A percentile compares a stretch with the other conserved stretches of the same genome.
Evolutionary conservation across 2,888 invertebrate genomes (phyloP).

Genomic region (Xestobium rufovillosum): DNA sequence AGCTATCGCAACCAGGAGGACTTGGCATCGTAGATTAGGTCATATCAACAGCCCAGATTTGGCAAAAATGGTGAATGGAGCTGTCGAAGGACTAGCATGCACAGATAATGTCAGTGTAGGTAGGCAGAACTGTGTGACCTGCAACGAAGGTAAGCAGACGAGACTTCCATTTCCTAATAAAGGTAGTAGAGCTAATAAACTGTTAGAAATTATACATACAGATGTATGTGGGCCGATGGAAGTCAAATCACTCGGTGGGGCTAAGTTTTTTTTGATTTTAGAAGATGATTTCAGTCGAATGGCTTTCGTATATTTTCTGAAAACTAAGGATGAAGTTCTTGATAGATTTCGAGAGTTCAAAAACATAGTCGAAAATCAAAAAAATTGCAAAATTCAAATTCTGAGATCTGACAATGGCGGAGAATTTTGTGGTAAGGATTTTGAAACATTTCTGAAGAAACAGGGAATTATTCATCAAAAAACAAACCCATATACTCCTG

Average conservation of each 20-base stretch:
- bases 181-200: not conserved
- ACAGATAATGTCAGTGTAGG: constrained; percentile 13
- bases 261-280: constrained; percentile 30
- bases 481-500: constrained; percentile 28
- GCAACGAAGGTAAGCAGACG: constrained; percentile 24
- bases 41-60: too few relatives aligned
- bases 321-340: constrained; percentile 26
- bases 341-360: constrained; percentile 27
- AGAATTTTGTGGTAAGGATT: constrained; percentile 20
- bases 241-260: constrained; percentile 21
- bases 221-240: constrained; percentile 27
- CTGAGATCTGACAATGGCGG: constrained; percentile 28
- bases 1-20: not conserved
- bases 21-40: too few relatives aligned
- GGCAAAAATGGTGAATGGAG: constrained; percentile 8
- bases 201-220: constrained; percentile 8
- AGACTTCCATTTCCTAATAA: constrained; percentile 25
- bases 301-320: constrained; percentile 25
- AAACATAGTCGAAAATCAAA: constrained; percentile 28
- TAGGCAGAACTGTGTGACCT: constrained; percentile 16
- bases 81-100: constrained; percentile 5
- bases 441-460: constrained; percentile 22
- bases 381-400: constrained; percentile 25
- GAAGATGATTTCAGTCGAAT: constrained; percentile 31
- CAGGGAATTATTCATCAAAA: constrained; percentile 31